Base-by-base conservation (phyloP, 2,113 vertebrate genomes). In the Vombatus ursinus region DNA sequence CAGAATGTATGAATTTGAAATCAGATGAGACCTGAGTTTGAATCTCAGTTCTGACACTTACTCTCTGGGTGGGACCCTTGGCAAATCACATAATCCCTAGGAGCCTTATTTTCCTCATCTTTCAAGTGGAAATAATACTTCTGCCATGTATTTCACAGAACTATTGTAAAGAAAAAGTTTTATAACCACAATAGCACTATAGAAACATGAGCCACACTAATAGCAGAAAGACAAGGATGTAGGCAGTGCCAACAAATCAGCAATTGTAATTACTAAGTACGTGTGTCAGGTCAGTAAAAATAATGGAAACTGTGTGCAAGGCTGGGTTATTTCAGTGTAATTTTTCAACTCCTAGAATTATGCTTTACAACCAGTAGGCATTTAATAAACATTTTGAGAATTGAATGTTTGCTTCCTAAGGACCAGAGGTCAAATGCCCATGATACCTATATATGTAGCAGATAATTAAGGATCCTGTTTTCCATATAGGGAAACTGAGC, bases 401-500 rank as follows among this genome's bases (percentile, higher is more conserved):
- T 68, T 12, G 0, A 68, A 68, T 68, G 28, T 37, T 68, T 68
- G 10, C 57, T 68, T 68, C 31, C 57, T 68, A 68, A 68, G 57
- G 14, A 68, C 3, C 28, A 68, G 57, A 68, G 12, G 3, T 37
- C 57, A 68, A 14, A 3, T 37, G 28, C 57, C 31, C 3, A 14
- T 68, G 28, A 68, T 10, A 37, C 57, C 28, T 68, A 37, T 31
- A 1, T 68, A 68, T 68, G 57, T 31, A 10, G 31, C 2, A 61
- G 54, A 31, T 61, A 61, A 28, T 61, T 61, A 61, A 61, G 26
- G 8, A 68, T 68, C 57, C 31, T 31, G 37, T 68, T 68, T 68
- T 68, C 28, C 57, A 68, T 37, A 12, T 31, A 14, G 31, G 95
- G 94, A 95, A 92, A 54, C 90, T 91, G 95, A 95, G 91, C 52